A percentile compares a stretch with the other conserved stretches of the same genome.
phyloP scores from a whole-genome alignment of 2,113 vertebrate species.

The Burhinus oedicnemus region DNA sequence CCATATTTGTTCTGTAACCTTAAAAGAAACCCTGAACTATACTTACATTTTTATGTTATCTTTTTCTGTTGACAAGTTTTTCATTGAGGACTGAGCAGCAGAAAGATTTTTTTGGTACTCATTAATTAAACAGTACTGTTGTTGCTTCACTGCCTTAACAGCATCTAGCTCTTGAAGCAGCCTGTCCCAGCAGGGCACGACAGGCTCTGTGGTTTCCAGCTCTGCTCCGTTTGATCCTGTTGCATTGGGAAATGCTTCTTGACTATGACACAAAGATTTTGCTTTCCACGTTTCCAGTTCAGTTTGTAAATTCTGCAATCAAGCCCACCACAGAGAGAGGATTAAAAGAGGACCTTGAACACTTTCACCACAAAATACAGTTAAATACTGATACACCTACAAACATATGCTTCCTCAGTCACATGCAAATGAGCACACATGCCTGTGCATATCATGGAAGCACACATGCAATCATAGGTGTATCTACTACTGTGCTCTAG shows the following conservation, averaged over 20 bases:
- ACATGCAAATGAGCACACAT: background rate
- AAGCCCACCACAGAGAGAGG: background rate
- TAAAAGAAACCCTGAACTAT: background rate
- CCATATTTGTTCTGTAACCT: background rate
- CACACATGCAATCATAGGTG: fast-evolving
- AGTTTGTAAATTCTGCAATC: conserved; percentile 66
- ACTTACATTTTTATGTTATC: conserved; percentile 88
- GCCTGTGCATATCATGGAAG: background rate
- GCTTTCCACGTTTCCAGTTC: conserved; percentile 66
- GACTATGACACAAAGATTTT: background rate
- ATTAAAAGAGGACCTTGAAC: background rate
- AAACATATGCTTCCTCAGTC: background rate
- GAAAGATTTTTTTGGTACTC: conserved; percentile 76
- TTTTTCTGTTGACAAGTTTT: conserved; percentile 76
- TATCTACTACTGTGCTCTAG: background rate
- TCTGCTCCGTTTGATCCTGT: conserved; percentile 34
- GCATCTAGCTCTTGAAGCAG: conserved; percentile 79
- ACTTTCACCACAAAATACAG: background rate
- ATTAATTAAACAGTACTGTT: conserved; percentile 75
- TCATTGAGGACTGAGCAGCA: conserved; percentile 67
- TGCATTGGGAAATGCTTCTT: background rate
- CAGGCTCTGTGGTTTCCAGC: background rate
- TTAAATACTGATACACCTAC: background rate
- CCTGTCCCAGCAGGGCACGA: conserved; percentile 72
- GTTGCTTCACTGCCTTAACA: conserved; percentile 79